A percentile compares a stretch with the other conserved stretches of the same genome.
phyloP scores from a whole-genome alignment of 2,113 vertebrate species.

The Excalfactoria chinensis region DNA sequence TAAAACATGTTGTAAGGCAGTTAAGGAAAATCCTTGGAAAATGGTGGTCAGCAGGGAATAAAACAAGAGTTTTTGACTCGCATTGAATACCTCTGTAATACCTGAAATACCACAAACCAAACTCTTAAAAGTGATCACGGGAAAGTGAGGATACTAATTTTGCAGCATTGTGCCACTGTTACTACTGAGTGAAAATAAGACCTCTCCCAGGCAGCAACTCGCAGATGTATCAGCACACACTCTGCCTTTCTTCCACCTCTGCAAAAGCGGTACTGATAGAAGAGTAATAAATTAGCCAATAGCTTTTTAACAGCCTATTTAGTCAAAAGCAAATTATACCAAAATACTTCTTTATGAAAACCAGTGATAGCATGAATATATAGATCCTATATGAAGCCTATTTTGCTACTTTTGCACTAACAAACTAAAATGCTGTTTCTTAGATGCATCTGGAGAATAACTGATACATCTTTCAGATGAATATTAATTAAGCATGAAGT shows the following conservation, averaged over 20 bases:
- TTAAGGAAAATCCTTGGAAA: background rate
- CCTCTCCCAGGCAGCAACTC: background rate
- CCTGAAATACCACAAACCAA: background rate
- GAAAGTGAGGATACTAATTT: background rate
- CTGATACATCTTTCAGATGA: background rate
- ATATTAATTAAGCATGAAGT: background rate
- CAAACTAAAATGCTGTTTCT: background rate
- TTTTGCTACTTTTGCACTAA: background rate
- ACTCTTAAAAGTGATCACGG: background rate
- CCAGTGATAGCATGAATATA: background rate
- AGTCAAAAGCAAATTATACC: background rate
- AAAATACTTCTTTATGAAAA: background rate
- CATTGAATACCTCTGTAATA: background rate
- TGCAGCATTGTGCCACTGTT: background rate
- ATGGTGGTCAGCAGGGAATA: background rate
- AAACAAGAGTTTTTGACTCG: background rate
- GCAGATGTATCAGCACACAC: accelerated
- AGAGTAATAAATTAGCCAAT: background rate
- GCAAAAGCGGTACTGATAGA: background rate
- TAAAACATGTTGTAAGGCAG: background rate
- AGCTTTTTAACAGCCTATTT: background rate
- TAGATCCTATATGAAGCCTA: background rate
- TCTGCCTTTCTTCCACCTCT: background rate
- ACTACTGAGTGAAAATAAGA: background rate
- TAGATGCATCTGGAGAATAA: background rate